These are phyloP conservation scores for Notiomystis cincta DNA, from an alignment of 2,113 vertebrate species.

Conservation along the genomic window DNA sequence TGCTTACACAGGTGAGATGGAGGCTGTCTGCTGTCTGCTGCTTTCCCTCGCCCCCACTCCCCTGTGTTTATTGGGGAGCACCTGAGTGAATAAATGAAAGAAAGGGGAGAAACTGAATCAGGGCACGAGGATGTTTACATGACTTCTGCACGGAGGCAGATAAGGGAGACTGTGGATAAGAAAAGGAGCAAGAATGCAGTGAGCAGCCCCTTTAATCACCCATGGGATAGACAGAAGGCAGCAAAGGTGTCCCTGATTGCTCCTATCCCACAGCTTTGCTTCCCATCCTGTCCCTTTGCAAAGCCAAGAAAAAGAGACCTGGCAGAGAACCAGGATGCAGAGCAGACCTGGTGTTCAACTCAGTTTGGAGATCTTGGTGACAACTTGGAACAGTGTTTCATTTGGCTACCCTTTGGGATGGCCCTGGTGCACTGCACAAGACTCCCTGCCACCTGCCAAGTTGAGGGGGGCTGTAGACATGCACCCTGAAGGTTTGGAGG, in stretches of 20 bases:
- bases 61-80: neutral
- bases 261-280: neutral
- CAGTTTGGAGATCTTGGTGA: neutral
- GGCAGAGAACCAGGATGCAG: neutral
- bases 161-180: neutral
- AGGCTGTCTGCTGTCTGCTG: neutral
- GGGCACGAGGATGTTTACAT: neutral
- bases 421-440: neutral
- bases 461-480: neutral
- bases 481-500: neutral
- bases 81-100: neutral
- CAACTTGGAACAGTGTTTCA: neutral
- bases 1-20: neutral
- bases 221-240: fast-evolving
- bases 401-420: neutral
- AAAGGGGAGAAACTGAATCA: neutral
- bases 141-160: neutral
- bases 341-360: neutral
- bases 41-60: neutral
- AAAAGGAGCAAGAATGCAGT: neutral
- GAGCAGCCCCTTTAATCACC: neutral
- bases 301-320: neutral
- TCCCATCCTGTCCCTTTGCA: neutral
- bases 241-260: neutral
- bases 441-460: neutral